Evolutionary conservation across 2,888 invertebrate genomes (phyloP).

Genomic region (Gasteruption jaculator): DNA sequence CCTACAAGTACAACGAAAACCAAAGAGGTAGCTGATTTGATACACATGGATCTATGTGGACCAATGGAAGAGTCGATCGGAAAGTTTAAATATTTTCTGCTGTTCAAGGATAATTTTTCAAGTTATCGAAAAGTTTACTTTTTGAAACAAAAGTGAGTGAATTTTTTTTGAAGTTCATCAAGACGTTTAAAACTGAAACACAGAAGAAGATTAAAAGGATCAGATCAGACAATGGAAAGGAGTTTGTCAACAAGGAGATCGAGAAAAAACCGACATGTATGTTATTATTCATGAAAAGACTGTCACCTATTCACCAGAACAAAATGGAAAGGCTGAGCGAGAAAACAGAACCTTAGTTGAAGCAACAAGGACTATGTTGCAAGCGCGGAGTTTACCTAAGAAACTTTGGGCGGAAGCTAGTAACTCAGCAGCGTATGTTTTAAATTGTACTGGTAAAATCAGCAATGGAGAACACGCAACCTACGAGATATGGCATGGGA

Average conservation of each 20-base stretch:
- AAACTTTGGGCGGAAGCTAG: too few relatives aligned
- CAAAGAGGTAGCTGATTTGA: conserved; percentile 8
- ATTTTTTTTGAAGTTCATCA: conserved; percentile 12
- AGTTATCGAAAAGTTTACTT: conserved; percentile 7
- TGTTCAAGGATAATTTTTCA: conserved; percentile 10
- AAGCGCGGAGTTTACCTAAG: too few relatives aligned
- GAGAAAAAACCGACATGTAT: too few relatives aligned
- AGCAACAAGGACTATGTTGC: too few relatives aligned
- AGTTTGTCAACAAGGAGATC: conserved; percentile 18
- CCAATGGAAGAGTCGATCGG: conserved; percentile 17
- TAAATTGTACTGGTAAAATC: conserved; percentile 23
- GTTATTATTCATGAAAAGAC: conserved; percentile 34
- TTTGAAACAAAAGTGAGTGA: conserved; percentile 9
- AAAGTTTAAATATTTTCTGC: conserved; percentile 10
- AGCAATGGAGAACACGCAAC: conserved; percentile 17
- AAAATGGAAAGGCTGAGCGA: too few relatives aligned
- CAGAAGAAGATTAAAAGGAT: conserved; percentile 14
- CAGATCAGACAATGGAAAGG: conserved; percentile 19
- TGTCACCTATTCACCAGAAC: too few relatives aligned
- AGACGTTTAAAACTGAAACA: conserved; percentile 4
- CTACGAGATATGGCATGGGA: conserved; percentile 17
- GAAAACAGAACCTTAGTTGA: too few relatives aligned
- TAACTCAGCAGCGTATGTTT: too few relatives aligned
- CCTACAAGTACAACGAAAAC: conserved; percentile 3
- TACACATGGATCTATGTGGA: conserved; percentile 20